phyloP scores from a whole-genome alignment of 2,888 invertebrate genomes.

The Parnassius glacialis region DNA sequence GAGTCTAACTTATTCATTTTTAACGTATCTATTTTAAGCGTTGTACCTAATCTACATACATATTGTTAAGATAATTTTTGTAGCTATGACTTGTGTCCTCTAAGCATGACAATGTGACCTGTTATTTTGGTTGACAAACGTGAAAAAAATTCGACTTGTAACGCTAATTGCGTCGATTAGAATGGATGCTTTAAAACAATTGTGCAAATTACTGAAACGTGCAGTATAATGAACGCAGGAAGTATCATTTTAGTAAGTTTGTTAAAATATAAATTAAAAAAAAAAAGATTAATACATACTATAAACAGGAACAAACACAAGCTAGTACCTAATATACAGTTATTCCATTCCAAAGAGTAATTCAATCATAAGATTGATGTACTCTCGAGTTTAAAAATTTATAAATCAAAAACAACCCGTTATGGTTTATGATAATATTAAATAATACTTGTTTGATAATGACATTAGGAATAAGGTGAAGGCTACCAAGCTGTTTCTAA shows the following conservation, averaged over 20 bases:
- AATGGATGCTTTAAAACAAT: constrained; percentile 39
- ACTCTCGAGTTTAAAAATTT: no score
- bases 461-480: not conserved
- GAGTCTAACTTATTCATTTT: no score
- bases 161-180: constrained; percentile 55
- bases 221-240: not conserved
- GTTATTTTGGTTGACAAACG: constrained; percentile 51
- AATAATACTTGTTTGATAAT: constrained; percentile 1
- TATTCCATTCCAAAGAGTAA: no score
- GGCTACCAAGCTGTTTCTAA: no score
- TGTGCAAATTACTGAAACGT: not conserved
- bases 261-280: no score
- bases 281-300: no score
- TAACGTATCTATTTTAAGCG: no score
- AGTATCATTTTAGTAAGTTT: not conserved
- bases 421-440: no score
- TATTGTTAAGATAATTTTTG: constrained; percentile 36
- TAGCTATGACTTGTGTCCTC: constrained; percentile 56
- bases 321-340: no score
- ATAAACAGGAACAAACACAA: no score
- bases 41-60: constrained; percentile 19
- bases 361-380: no score
- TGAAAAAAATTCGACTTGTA: constrained; percentile 48
- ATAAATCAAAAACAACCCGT: no score
- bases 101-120: constrained; percentile 63